Base-by-base conservation (phyloP, 2,113 vertebrate genomes). In the Kobus ellipsiprymnus region DNA sequence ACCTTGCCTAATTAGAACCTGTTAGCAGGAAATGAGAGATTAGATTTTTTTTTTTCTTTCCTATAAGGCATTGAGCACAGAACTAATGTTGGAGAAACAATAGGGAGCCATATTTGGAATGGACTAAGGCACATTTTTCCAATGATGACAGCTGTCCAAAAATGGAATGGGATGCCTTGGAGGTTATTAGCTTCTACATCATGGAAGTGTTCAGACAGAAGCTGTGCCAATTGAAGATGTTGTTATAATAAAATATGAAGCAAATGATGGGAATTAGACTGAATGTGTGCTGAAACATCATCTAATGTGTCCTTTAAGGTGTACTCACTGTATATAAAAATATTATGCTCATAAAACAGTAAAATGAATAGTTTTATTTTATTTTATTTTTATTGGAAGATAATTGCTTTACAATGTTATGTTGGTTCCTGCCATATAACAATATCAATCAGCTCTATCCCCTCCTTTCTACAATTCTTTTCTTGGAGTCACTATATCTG, bases 1-100 rank as follows among this genome's bases (percentile, higher is more conserved):
- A 96, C 62, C 94, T 93, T 95, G 93, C 59, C 80, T 96, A 97
- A 95, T 98, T 98, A 98, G 90, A 98, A 94, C 64, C 7, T 74
- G 54, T 94, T 98, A 98, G 54, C 71, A 94, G 82, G 33, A 74
- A 91, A 93, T 46, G 27, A 88, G 84, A 94, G 16, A 7, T 54
- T 59, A 52, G 19, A 46, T 55, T 36, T 78, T 78, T 86, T 59
- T 59, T 44, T 77, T 77, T 27, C 10, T 74, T 91, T 50, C 54
- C 54, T 57, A 82, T 64, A 84, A 40, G 33, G 27, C 14, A 82
- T 83, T 85, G 55, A 81, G 87, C 52, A 92, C 2, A 60, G 54
- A 92, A 96, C 52, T 85, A 92, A 67, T 29, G 9, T 57, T 95
- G 27, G n/a, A 11, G 6, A 71, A 94, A 87, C 55, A 57, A 87